phyloP scores from a whole-genome alignment of 2,113 vertebrate species.

The Sinocyclocheilus rhinocerous region DNA sequence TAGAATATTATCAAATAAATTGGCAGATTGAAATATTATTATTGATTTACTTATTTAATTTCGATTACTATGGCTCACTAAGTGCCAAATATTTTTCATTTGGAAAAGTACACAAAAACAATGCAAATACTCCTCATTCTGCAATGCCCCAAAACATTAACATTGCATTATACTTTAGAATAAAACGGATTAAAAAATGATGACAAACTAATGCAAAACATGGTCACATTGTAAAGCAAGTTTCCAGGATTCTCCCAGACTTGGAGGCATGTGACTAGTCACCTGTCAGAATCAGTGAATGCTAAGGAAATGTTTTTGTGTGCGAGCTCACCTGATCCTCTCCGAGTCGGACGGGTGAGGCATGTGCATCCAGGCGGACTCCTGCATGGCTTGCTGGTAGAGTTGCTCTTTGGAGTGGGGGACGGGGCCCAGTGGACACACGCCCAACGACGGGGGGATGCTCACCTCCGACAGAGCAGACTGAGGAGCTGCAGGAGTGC shows the following conservation, averaged over 20 bases:
- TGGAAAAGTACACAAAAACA: background rate
- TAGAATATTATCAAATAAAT: background rate
- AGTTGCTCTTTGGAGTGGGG: slow-evolving; percentile 82
- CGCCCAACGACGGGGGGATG: slow-evolving; percentile 78
- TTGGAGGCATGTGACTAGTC: background rate
- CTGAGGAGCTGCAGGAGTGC: slow-evolving; percentile 66
- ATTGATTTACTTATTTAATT: background rate
- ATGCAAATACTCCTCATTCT: background rate
- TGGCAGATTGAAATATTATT: background rate
- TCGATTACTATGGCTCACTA: background rate
- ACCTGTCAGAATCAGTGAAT: slow-evolving; percentile 8
- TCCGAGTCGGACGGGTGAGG: slow-evolving; percentile 80
- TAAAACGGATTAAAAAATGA: background rate
- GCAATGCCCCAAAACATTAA: background rate
- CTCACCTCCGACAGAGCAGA: slow-evolving; percentile 77
- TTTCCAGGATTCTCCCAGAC: background rate
- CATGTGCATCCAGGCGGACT: slow-evolving; percentile 83
- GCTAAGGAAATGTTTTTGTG: background rate
- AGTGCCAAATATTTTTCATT: background rate
- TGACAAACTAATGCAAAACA: slow-evolving; percentile 14
- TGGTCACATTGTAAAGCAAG: background rate
- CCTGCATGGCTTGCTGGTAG: slow-evolving; percentile 83
- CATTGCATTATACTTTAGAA: background rate
- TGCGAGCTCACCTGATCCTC: slow-evolving; percentile 72
- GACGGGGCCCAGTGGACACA: slow-evolving; percentile 79